Evolutionary conservation across 2,888 invertebrate genomes (phyloP).

Genomic region (Drosophila infuscata): DNA sequence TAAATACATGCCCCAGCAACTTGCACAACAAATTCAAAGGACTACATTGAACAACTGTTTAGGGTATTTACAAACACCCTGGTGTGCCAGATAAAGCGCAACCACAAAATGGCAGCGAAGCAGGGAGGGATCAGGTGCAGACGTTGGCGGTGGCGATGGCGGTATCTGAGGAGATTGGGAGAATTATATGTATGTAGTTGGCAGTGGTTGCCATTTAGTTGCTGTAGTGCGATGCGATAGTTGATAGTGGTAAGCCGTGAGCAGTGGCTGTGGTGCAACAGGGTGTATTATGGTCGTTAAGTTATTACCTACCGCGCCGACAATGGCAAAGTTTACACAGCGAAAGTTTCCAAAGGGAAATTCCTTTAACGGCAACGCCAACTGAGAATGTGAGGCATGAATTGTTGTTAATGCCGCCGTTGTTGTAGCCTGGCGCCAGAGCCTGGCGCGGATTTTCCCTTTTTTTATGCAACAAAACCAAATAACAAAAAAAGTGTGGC

Average conservation of each 20-base stretch:
- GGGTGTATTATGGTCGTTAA: conserved; percentile 82
- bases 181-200: conserved; percentile 40
- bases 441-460: conserved; percentile 65
- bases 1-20: not conserved
- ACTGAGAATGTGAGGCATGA: conserved; percentile 69
- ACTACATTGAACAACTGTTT: conserved; percentile 10
- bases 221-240: conserved; percentile 39
- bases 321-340: conserved; percentile 78
- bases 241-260: conserved; percentile 44
- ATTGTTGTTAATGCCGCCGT: conserved; percentile 73
- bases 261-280: conserved; percentile 69
- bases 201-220: conserved; percentile 46
- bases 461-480: conserved; percentile 26
- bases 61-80: conserved; percentile 44
- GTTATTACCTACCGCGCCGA: conserved; percentile 72
- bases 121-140: not conserved
- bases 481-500: conserved; percentile 44
- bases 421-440: conserved; percentile 37
- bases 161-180: not conserved
- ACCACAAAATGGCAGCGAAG: conserved; percentile 33
- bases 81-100: conserved; percentile 53
- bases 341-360: conserved; percentile 72
- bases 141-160: not conserved
- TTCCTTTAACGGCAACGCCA: conserved; percentile 63
- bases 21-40: not conserved